Evolutionary conservation across 2,888 invertebrate species (phyloP), one percentile per base, ranked within the genome.

Genomic region (Encarsia formosa): DNA sequence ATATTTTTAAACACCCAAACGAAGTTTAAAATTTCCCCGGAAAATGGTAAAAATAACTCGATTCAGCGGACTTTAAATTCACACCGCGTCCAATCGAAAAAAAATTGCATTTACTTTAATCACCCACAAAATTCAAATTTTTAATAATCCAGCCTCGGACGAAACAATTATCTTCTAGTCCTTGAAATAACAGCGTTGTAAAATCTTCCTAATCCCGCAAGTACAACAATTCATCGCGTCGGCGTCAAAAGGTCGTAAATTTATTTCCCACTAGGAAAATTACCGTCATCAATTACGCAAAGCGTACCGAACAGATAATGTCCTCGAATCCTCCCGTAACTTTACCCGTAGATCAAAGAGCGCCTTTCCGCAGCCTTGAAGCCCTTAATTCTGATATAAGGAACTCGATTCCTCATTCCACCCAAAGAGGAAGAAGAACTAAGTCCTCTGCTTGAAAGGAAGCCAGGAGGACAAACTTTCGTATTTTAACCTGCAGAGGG

Each of bases 301-400:
- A 48, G 18, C 45, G 54, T 48, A 44, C 52, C 63, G 59, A 60
- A 59, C 62, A 67, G 65, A 68, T 68, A 68, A 64, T 65, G 66
- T 68, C 64, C 58, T 66, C 66, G 63, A 68, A 66, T 66, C 63
- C 64, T 57, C 65, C 54, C 58, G 60, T 59, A 68, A 68, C 65
- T 68, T 66, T 59, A 60, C 52, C 56, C 63, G 59, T 67, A 65
- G 59, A 65, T 66, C 66, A 65, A 62, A 59, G 51, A 56, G 51
- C 22, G 52, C 48, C n/a, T 48, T 52, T 52, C 49, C 38, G 22
- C 48, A 51, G 48, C 44, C 55, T 55, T 52, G 49, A 52, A 23
- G 32, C 39, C 19, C 49, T 52, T 47, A 52, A 52, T 56, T 49
- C 47, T 49, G 45, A 52, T 52, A 52, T 46, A 52, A 48, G 34